These are phyloP conservation scores for Pelvicachromis taeniatus DNA, from an alignment of 2,113 vertebrate genomes.

Conservation along the genomic window DNA sequence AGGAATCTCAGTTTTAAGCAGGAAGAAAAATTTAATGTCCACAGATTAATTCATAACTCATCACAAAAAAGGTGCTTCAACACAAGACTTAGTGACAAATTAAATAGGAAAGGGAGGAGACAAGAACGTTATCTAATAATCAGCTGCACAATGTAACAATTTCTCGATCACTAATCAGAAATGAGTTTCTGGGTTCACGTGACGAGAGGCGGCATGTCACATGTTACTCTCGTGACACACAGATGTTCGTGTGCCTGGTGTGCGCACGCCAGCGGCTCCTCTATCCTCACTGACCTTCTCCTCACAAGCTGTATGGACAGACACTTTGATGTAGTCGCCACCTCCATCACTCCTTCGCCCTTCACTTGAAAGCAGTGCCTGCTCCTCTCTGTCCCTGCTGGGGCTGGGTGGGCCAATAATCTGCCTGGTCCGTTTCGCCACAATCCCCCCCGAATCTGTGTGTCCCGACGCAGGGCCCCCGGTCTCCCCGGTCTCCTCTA, in stretches of 20 bases:
- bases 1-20: background rate
- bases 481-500: constrained; percentile 80
- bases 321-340: background rate
- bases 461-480: constrained; percentile 37
- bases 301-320: background rate
- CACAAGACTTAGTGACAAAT: background rate
- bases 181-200: background rate
- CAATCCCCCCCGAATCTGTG: constrained; percentile 3
- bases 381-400: background rate
- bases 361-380: background rate
- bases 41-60: background rate
- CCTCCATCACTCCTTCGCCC: background rate
- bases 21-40: background rate
- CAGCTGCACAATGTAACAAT: background rate
- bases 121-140: background rate
- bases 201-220: background rate
- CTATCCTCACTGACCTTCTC: background rate
- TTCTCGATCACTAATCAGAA: background rate
- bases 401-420: background rate
- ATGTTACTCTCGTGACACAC: background rate
- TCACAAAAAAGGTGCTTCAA: background rate
- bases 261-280: background rate
- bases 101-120: background rate
- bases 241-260: fast-evolving
- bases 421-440: constrained; percentile 43